A percentile compares a stretch with the other conserved stretches of the same genome.
These are phyloP conservation scores for Bedellia somnulentella DNA, from an alignment of 2,888 invertebrate genomes.

Conservation along the genomic window DNA sequence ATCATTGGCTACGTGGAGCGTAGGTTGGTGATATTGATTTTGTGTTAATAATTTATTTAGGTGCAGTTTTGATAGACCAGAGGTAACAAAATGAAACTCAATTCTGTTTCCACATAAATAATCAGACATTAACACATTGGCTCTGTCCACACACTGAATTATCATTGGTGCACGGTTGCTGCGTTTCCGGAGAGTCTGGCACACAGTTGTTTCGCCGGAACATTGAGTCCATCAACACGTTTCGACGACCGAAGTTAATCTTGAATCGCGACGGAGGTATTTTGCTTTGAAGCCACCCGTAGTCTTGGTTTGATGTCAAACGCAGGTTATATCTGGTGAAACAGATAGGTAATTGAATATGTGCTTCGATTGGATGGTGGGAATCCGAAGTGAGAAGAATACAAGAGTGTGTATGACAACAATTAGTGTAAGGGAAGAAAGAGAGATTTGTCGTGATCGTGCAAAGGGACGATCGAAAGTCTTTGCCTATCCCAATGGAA, in stretches of 20 bases:
- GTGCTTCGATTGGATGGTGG: background rate
- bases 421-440: background rate
- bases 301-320: slow-evolving; percentile 49
- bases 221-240: slow-evolving; percentile 56
- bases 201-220: slow-evolving; percentile 58
- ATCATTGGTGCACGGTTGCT: slow-evolving; percentile 40
- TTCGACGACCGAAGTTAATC: slow-evolving; percentile 46
- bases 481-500: background rate
- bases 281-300: slow-evolving; percentile 63
- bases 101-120: no score
- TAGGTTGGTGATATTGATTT: no score
- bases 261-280: slow-evolving; percentile 26
- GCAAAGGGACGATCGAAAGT: background rate
- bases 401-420: background rate
- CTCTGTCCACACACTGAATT: slow-evolving; percentile 41
- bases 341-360: background rate
- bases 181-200: slow-evolving; percentile 58
- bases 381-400: background rate
- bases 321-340: slow-evolving; percentile 48
- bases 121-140: no score
- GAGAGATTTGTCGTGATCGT: background rate
- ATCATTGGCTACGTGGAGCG: no score
- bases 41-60: no score
- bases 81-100: no score
- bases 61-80: no score